Evolutionary conservation across 2,797 vertebrate genomes (phyloP), one percentile per base, ranked within the genome.

Genomic region (Nannoperca obscura): DNA sequence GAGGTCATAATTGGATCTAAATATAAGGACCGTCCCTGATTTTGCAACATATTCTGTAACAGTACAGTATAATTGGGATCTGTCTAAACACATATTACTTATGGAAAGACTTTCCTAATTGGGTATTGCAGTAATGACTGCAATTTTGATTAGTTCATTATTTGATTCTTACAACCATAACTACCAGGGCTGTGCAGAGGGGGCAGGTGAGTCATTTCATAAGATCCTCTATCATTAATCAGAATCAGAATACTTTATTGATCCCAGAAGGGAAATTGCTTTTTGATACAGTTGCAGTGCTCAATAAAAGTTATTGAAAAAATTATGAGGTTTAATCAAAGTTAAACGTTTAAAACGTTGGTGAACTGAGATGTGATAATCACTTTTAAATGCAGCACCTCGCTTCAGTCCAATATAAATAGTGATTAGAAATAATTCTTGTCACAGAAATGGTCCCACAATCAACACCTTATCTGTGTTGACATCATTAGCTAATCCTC

Each of bases 111-210:
- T 12, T 58, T 53, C n/a, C 6, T 4, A 11, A n/a, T 52, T 65
- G 11, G 32, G 61, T 38, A 66, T 15, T 68, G 7, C 1, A 44
- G 42, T 30, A 34, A 50, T 55, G 38, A 30, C 22, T 19, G 22
- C 13, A 30, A 19, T 58, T 61, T 44, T 8, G 14, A 46, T 44
- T 7, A 3, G 42, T 53, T 76, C 2, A 59, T 42, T n/a, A 27
- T 46, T 15, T 74, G 19, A 54, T 13, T 69, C 7, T 4, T 72
- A 67, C 20, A 70, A 32, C 68, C 2, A 47, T 59, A 53, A 38
- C 10, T 50, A 30, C 7, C 13, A 65, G 20, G 5, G 17, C 40
- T 76, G 14, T 22, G 52, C 14, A 47, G 13, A 52, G 20, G 4
- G 7, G 5, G 9, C 66, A 30, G 15, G 7, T 24, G 5, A 34